phyloP scores from a whole-genome alignment of 1,140 invertebrate genomes.

The Achatina immaculata region DNA sequence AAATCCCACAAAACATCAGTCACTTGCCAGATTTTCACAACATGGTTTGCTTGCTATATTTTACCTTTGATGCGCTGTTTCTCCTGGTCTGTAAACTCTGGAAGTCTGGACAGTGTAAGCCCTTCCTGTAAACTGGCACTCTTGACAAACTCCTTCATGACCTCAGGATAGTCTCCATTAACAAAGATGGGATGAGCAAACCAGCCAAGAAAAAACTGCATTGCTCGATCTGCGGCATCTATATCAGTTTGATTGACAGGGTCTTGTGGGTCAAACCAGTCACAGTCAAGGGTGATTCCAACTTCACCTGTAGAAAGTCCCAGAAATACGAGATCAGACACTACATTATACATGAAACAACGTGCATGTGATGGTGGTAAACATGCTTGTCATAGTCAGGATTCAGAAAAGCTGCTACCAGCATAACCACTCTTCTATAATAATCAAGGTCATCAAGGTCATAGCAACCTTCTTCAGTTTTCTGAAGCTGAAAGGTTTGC shows the following conservation, averaged over 20 bases:
- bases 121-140: slow-evolving; percentile 54
- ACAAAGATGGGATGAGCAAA: slow-evolving; percentile 64
- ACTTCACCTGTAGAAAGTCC: slow-evolving; percentile 34
- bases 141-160: slow-evolving; percentile 58
- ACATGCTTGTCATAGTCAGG: no score
- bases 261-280: slow-evolving; percentile 55
- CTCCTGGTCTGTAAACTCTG: slow-evolving; percentile 51
- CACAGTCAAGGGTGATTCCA: slow-evolving; percentile 48
- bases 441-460: no score
- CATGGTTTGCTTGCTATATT: neutral
- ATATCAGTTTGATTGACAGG: slow-evolving; percentile 45
- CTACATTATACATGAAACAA: no score
- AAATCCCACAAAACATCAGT: no score
- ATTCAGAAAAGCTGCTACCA: no score
- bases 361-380: no score
- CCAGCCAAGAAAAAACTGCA: slow-evolving; percentile 64
- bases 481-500: no score
- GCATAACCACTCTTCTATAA: neutral
- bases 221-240: slow-evolving; percentile 49
- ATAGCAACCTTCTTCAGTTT: no score
- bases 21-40: neutral
- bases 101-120: slow-evolving; percentile 52
- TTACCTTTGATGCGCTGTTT: slow-evolving; percentile 50
- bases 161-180: slow-evolving; percentile 68
- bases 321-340: no score